Evolutionary conservation across 37 sponge, comb jelly and placozoan genomes (phyloP).

Genomic region (Corticium candelabrum): DNA sequence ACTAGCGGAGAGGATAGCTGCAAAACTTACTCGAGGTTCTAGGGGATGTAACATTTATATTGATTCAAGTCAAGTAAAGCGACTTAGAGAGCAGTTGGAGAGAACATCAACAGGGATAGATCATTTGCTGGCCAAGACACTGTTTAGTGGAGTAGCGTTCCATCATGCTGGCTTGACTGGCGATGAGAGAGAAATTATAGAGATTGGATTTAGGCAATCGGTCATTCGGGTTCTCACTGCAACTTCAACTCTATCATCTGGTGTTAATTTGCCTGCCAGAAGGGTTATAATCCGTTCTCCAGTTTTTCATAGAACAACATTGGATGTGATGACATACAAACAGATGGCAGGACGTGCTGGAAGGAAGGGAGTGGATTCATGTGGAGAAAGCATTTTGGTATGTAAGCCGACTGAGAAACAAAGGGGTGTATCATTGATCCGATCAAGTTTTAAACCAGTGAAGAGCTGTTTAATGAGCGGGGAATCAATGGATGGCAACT

Average conservation of each 20-base stretch:
- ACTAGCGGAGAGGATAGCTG: conserved; percentile 36
- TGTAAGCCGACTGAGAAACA: conserved; percentile 68
- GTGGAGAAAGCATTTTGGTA: conserved; percentile 88
- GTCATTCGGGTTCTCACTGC: conserved; percentile 68
- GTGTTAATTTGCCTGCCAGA: conserved; percentile 95
- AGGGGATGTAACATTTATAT: background rate
- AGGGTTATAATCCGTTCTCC: conserved; percentile 93
- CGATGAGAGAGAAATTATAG: conserved; percentile 95
- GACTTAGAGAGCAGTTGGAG: conserved; percentile 63
- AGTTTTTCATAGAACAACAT: conserved; percentile 49
- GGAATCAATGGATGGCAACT: background rate
- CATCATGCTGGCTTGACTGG: conserved; percentile 98
- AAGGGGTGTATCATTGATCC: conserved; percentile 48
- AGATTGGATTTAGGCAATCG: conserved; percentile 67
- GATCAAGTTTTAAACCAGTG: conserved; percentile 65
- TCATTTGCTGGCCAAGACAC: conserved; percentile 43
- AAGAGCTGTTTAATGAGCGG: conserved; percentile 57
- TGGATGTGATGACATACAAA: conserved; percentile 64
- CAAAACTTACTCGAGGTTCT: background rate
- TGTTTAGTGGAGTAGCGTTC: conserved; percentile 78
- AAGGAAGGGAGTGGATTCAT: conserved; percentile 84
- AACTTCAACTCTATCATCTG: conserved; percentile 94
- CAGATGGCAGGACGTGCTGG: conserved; percentile 99
- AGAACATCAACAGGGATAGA: conserved; percentile 81
- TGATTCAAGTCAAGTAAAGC: background rate